Conservation (phyloP, 2,797 vertebrate genomes). For the Muscicapa striata region DNA sequence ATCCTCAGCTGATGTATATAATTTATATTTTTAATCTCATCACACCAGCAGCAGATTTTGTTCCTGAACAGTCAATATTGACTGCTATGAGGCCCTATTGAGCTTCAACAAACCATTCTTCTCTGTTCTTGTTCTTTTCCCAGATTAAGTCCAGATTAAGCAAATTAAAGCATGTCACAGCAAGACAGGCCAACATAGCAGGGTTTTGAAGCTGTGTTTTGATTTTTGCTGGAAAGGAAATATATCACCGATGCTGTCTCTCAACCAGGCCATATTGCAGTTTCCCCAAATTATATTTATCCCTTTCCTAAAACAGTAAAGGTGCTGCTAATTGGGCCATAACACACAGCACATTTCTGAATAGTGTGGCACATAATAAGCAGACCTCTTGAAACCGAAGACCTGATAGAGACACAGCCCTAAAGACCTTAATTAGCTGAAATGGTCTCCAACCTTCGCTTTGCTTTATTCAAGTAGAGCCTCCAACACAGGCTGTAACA, state of each 20-base stretch:
- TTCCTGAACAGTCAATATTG: not conserved
- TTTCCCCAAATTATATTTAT: not conserved
- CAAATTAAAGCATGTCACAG: not conserved
- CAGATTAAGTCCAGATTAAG: slow-evolving; percentile 1
- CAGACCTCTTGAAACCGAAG: not conserved
- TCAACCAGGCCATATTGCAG: not conserved
- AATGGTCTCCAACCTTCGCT: not conserved
- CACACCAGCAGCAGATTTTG: not conserved
- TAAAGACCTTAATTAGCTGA: not conserved
- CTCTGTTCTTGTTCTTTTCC: not conserved
- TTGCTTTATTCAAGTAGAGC: not conserved
- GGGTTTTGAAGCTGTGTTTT: not conserved
- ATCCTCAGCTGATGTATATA: not conserved
- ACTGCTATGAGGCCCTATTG: slow-evolving; percentile 26
- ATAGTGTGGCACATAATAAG: not conserved
- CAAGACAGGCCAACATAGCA: not conserved
- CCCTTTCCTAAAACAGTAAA: not conserved
- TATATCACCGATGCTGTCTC: not conserved
- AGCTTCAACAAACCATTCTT: slow-evolving; percentile 33
- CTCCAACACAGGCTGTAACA: not conserved
- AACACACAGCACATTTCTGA: not conserved
- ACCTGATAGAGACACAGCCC: not conserved
- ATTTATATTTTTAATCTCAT: not conserved
- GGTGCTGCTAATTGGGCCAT: not conserved
- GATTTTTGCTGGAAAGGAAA: not conserved